Evolutionary conservation across 2,888 invertebrate genomes (phyloP), one percentile per base, ranked within the genome.

Genomic region (Drosophila mulleri): DNA sequence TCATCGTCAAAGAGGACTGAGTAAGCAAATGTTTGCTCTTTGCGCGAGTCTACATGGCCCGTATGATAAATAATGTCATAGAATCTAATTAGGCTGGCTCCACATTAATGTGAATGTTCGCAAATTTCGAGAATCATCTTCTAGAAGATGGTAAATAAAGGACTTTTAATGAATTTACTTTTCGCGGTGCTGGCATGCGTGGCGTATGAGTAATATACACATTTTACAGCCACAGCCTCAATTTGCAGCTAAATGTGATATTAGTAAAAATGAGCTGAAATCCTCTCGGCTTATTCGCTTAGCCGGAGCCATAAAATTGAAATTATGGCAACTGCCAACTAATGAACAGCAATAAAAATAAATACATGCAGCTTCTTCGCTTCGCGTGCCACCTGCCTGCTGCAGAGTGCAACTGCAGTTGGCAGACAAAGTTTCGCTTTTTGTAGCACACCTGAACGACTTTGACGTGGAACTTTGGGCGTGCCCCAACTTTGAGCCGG

Each of bases 271-370:
- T 20, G 1, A 37, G 9, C 3, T 16, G 23, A 37, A 71, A 45
- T 9, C 23, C 62, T 50, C 66, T 75, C 32, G 61, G 64, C 45
- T 67, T 26, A 45, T 53, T 60, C 47, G 50, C 9, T 48, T 56
- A 59, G 69, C 62, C 50, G 59, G 75, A 71, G 60, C 54, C 57
- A 70, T 89, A 71, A 88, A 82, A 84, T 79, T 82, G 57, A 85
- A 89, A 89, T 82, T 84, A 88, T 89, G 79, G 79, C 79, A 82
- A 75, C 82, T 73, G 70, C 68, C 72, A 88, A 76, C 82, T 81
- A 84, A 89, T 89, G 89, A 89, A 84, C 84, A 83, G 74, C 72
- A 75, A 88, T 84, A 84, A 84, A 87, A 89, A 84, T 89, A 85
- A 89, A 85, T 82, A 79, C 77, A 68, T 74, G 41, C 20, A 60